A percentile compares a stretch with the other conserved stretches of the same genome.
These are phyloP conservation scores for Megaptera novaeangliae DNA, from an alignment of 2,113 vertebrate genomes.

Conservation along the genomic window DNA sequence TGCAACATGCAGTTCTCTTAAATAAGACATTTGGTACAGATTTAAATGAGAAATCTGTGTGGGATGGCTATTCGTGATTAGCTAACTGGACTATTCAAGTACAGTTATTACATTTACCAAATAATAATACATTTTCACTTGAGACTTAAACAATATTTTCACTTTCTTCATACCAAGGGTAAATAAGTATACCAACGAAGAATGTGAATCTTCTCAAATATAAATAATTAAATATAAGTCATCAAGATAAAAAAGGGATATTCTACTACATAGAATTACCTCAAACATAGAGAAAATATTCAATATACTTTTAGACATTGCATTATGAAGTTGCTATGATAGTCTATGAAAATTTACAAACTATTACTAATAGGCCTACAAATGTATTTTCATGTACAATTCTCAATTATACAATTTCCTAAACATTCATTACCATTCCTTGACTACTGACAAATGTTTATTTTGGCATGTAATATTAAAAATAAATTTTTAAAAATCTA, in stretches of 20 bases:
- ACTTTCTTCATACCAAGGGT: neutral
- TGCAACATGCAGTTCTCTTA: neutral
- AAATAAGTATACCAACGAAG: neutral
- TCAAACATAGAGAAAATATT: neutral
- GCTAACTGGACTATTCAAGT: neutral
- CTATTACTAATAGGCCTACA: neutral
- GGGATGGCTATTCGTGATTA: slow-evolving; percentile 16
- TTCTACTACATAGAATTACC: neutral
- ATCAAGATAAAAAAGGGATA: neutral
- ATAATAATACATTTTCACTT: neutral
- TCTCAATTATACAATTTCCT: neutral
- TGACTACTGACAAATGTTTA: neutral
- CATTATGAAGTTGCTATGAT: neutral
- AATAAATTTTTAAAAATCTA: neutral
- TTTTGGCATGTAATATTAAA: neutral
- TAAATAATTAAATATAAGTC: neutral
- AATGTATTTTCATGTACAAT: neutral
- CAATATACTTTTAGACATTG: neutral
- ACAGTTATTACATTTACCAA: neutral
- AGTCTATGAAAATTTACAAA: neutral
- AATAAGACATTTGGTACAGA: neutral
- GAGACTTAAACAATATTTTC: neutral
- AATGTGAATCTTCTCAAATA: neutral
- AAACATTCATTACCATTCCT: neutral
- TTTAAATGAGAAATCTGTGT: neutral